Base-by-base conservation (phyloP, 2,113 vertebrate species). In the Cochlearius cochlearius region DNA sequence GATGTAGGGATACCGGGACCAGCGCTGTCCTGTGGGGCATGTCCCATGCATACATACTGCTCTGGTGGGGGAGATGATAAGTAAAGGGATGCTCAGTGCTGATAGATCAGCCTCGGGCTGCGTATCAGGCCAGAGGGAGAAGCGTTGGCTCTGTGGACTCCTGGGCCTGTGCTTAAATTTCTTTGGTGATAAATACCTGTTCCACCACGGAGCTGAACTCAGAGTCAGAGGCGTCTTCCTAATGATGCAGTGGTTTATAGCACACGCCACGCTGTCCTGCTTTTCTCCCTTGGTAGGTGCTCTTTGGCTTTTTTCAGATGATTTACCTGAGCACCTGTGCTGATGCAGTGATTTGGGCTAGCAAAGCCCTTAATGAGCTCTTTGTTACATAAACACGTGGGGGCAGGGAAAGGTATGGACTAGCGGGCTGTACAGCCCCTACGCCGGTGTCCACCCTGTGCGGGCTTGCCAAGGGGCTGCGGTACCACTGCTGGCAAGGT, bases 391-490 rank as follows among this genome's bases (percentile, higher is more conserved):
- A 16, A 27, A 29, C 20, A 22, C 6, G 5, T 2, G 0, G 17
- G 22, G 15, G 5, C n/a, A 78, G 56, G 59, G 60, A 30, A 41
- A 17, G 25, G 47, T 27, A 7, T 0, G 15, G 60, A 45, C 23
- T 15, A 39, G 3, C 0, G 2, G 21, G 10, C 34, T 64, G 59
- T 43, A 18, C 0, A 6, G 26, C 10, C 1, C 14, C 2, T 5
- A 5, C 0, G 1, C 22, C 0, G 0, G 11, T 14, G 29, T 63
- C 19, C 11, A 10, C 22, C 15, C 53, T 45, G 15, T 0, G 0
- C 5, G 3, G 50, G 12, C 36, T 83, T 32, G 32, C 34, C 22
- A 12, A 50, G 49, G 67, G 38, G 6, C 78, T 82, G 80, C 0
- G 1, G 29, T 10, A 32, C 49, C 19, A 15, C 9, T 34, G 23